Base-by-base conservation (phyloP, 2,888 invertebrate species). In the Agelastica alni region DNA sequence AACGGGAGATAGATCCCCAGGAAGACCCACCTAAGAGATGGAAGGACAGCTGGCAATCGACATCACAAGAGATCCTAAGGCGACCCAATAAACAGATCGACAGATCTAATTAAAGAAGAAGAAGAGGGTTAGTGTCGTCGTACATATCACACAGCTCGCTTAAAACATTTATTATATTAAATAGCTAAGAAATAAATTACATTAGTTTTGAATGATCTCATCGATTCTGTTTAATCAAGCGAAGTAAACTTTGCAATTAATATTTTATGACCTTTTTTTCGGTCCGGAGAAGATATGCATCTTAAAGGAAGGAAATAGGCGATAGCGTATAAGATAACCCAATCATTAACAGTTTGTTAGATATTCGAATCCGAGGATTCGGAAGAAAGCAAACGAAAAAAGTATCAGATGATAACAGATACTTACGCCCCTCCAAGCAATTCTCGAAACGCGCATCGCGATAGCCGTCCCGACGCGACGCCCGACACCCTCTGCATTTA, bases 401-500 rank as follows among this genome's bases (percentile, higher is more conserved):
- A 68, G 68, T 68, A 70, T 70, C 64, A 68, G 61, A 70, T 65
- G 70, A 70, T 71, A 70, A 70, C 69, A 69, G 70, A 69, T 67
- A 70, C 72, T 72, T 72, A 69, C 69, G 68, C 73, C 72, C 71
- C 71, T 70, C 70, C 71, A 70, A 61, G 39, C 61, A 61, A 37
- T 54, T 53, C 43, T 26, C 45, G 69, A 68, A 61, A 71, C 72
- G 72, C 73, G 73, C 72, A 70, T 69, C 70, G 72, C 69, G 63
- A 60, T 66, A 64, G 53, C 63, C 69, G 52, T 62, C 70, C 63
- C 70, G 71, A 69, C 73, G 70, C 67, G 4, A 7, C 22, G 20
- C 66, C 58, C 58, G 60, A 70, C 66, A 70, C 72, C 73, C 70
- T 64, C 62, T 68, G 69, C 73, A 75, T 74, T 75, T 73, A 74